phyloP scores from a whole-genome alignment of 2,797 vertebrate species.

The Chaetophractus vellerosus region DNA sequence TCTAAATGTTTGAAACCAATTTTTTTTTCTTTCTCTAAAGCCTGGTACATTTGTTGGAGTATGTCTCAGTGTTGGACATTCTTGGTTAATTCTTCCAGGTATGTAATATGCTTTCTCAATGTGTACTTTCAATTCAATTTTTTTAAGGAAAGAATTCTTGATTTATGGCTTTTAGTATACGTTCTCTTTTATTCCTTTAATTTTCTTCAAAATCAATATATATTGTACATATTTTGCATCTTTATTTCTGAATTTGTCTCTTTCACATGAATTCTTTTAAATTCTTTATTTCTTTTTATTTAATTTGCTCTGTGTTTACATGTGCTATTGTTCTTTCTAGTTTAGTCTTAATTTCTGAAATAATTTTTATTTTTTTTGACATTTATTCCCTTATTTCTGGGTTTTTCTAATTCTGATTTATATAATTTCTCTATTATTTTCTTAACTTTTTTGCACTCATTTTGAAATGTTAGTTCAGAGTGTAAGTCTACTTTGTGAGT shows the following conservation, averaged over 20 bases:
- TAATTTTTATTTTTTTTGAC: neutral
- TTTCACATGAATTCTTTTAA: neutral
- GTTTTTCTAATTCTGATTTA: neutral
- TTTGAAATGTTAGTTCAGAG: neutral
- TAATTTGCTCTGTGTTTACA: neutral
- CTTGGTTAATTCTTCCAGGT: neutral
- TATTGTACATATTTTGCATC: neutral
- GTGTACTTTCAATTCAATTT: neutral
- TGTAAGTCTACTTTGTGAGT: neutral
- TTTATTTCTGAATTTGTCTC: neutral
- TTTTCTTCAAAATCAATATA: neutral
- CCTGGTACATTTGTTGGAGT: neutral
- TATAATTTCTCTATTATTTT: neutral
- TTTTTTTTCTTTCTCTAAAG: neutral
- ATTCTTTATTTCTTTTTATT: neutral
- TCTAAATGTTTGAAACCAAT: neutral
- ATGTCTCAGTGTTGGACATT: neutral
- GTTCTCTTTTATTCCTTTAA: neutral
- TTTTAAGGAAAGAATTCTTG: neutral
- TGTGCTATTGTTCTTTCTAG: neutral
- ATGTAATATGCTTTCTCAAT: neutral
- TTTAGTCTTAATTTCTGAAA: neutral
- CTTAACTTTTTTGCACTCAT: neutral
- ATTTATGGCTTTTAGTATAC: neutral
- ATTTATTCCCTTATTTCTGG: neutral